Base-by-base conservation (phyloP, 1,140 invertebrate species). In the Pomacea maculata region DNA sequence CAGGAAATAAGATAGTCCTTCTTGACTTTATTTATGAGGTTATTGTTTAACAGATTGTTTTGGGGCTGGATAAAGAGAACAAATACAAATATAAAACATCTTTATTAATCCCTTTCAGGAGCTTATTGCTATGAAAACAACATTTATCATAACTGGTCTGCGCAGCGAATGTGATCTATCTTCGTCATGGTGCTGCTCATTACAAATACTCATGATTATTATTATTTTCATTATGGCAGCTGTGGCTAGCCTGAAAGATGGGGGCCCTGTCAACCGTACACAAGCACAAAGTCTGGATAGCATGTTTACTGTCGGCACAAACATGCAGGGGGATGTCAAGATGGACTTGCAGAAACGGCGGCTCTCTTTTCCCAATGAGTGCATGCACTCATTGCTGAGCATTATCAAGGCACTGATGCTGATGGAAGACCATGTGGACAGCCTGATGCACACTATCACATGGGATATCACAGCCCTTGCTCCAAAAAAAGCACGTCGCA, bases 401-500 rank as follows among this genome's bases (percentile, higher is more conserved):
- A 86, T 89, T 78, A 85, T 87, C 7, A 83, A 81, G 19, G 85
- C 88, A 9, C 76, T 89, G 45, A 82, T 88, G 63, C 80, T 84
- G 65, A 86, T 90, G 65, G 89, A 90, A 55, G 86, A 89, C 71
- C 87, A 89, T 81, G 81, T 89, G 21, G 86, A 89, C 54, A 80
- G 78, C 21, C 73, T 90, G 21, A 81, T 87, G 55, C 86, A 83
- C 64, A 86, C 84, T 45, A 83, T 86, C 10, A 83, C 85, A 7
- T 89, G 88, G 88, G 87, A 89, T 83, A 75, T 86, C 52, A 85
- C 85, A n/a, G 88, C 87, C 15, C 79, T 87, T 21, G 83, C 86
- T 17, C 83, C 80, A 52, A 88, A 86, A 75, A 87, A 88, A 77
- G 72, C 79, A 1, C 84, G 85, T n/a, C 85, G 85, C 34, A 90